Conservation (phyloP, 2,888 invertebrate genomes). For the Parelbella ahira region DNA sequence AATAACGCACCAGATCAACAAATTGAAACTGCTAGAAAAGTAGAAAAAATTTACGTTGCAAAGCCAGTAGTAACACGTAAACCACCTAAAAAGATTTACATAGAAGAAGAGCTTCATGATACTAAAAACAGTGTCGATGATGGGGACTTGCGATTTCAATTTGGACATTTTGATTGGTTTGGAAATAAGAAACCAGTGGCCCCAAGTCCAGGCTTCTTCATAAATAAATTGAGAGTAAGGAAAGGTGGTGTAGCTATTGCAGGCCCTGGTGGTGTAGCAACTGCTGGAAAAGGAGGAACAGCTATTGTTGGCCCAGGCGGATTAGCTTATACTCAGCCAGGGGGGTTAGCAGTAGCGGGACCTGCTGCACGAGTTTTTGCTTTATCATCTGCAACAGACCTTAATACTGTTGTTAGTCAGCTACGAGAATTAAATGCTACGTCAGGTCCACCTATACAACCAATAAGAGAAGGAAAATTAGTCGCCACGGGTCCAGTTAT, state of each 20-base stretch:
- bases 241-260: slow-evolving; percentile 90
- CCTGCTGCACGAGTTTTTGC: slow-evolving; percentile 86
- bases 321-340: slow-evolving; percentile 86
- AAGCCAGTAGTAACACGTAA: slow-evolving; percentile 42
- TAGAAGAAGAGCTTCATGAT: slow-evolving; percentile 37
- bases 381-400: slow-evolving; percentile 81
- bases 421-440: slow-evolving; percentile 54
- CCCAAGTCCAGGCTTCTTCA: slow-evolving; percentile 83
- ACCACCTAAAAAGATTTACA: slow-evolving; percentile 41
- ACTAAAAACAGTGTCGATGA: slow-evolving; percentile 44
- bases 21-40: slow-evolving; percentile 38
- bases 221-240: slow-evolving; percentile 84
- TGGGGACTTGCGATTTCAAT: slow-evolving; percentile 50
- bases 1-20: slow-evolving; percentile 41
- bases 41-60: slow-evolving; percentile 45
- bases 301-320: slow-evolving; percentile 91
- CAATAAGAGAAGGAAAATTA: slow-evolving; percentile 83
- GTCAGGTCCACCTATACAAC: slow-evolving; percentile 58
- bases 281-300: slow-evolving; percentile 88
- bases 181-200: slow-evolving; percentile 52
- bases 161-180: slow-evolving; percentile 48
- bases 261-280: slow-evolving; percentile 90
- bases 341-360: slow-evolving; percentile 88
- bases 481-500: slow-evolving; percentile 88
- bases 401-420: slow-evolving; percentile 74